Percentiles rank a stretch among this genome's conserved stretches.
These are phyloP conservation scores for Eristalinus aeneus DNA, from an alignment of 2,888 invertebrate species.

Conservation along the genomic window DNA sequence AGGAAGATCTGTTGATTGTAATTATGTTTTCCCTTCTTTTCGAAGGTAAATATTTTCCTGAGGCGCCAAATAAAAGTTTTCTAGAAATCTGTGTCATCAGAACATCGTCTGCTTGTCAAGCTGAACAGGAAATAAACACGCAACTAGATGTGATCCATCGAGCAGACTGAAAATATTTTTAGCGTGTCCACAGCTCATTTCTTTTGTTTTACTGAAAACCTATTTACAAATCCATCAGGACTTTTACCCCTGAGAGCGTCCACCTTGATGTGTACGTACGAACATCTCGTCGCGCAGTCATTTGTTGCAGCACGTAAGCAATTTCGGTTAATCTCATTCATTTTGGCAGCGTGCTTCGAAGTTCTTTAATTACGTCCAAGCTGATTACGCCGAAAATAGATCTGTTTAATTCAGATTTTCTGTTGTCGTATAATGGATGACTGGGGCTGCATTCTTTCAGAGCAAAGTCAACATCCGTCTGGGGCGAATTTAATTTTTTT, in stretches of 20 bases:
- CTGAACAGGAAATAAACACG: neutral
- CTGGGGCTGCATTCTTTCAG: slow-evolving; percentile 23
- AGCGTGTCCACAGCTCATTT: neutral
- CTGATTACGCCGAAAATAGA: slow-evolving; percentile 26
- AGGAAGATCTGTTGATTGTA: no score
- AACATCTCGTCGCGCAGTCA: neutral
- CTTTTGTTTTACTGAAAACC: neutral
- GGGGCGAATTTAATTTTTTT: neutral
- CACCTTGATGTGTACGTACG: neutral
- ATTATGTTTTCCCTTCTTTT: no score
- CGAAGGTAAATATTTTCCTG: no score
- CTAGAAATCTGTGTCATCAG: no score
- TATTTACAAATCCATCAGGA: neutral
- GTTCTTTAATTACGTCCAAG: neutral
- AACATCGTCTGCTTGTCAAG: no score
- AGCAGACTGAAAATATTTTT: neutral
- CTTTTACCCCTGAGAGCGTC: neutral
- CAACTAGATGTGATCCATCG: neutral
- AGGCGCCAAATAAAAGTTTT: no score
- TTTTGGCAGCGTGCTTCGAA: neutral
- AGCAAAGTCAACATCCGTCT: neutral
- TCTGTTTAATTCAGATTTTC: slow-evolving; percentile 9
- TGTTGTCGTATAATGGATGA: slow-evolving; percentile 1
- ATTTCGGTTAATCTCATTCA: neutral
- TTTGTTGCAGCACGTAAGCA: neutral